phyloP scores from a whole-genome alignment of 2,888 invertebrate species.

The Ophioninae sp. region DNA sequence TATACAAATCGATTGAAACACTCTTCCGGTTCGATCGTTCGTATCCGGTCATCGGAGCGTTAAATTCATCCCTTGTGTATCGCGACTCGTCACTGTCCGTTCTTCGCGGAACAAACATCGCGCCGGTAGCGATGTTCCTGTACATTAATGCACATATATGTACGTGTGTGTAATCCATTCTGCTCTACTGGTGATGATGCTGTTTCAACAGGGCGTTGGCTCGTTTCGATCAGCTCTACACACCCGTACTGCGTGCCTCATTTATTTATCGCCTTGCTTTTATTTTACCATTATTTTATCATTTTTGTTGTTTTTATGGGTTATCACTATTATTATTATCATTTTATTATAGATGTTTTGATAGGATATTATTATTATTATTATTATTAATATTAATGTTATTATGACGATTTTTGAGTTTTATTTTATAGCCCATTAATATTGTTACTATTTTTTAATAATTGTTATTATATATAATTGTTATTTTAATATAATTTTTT shows the following conservation, averaged over 20 bases:
- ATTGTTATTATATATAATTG: no score
- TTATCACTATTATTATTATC: neutral
- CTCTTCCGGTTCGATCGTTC: slow-evolving; percentile 49
- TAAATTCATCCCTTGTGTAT: slow-evolving; percentile 25
- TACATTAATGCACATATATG: neutral
- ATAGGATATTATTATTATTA: no score
- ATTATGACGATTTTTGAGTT: no score
- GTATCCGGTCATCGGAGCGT: slow-evolving; percentile 35
- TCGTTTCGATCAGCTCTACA: neutral
- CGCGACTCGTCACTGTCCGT: slow-evolving; percentile 1
- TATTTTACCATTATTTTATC: no score
- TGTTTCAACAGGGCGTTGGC: slow-evolving; percentile 30
- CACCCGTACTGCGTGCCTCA: neutral
- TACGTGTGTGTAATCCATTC: slow-evolving; percentile 3
- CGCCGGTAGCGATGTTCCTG: neutral
- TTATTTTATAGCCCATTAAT: no score
- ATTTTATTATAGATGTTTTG: neutral
- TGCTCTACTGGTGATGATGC: neutral
- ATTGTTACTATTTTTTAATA: no score
- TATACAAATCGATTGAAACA: slow-evolving; percentile 16
- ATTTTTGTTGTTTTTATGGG: neutral
- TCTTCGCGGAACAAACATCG: slow-evolving; percentile 20
- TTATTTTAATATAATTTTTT: no score
- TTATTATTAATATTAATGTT: no score
- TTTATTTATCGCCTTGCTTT: no score